Percentiles rank a stretch among this genome's conserved stretches.
phyloP scores from a whole-genome alignment of 2,113 vertebrate genomes.

The Ginglymostoma cirratum region DNA sequence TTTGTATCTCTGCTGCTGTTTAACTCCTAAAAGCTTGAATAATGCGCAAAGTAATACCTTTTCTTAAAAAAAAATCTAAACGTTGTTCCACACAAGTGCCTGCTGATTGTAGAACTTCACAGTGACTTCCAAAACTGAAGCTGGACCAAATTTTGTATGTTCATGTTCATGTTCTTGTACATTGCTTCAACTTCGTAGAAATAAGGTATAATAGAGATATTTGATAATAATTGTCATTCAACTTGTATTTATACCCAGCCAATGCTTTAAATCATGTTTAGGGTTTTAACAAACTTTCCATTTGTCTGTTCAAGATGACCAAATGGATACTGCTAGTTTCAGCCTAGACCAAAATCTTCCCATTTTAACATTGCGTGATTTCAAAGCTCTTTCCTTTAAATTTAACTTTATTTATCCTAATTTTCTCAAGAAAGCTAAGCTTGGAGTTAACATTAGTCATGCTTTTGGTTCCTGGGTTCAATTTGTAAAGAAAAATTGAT shows the following conservation, averaged over 20 bases:
- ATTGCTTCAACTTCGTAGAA: not conserved
- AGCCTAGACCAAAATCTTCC: not conserved
- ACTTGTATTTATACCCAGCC: not conserved
- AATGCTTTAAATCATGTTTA: not conserved
- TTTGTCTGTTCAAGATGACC: not conserved
- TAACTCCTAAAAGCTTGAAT: conserved; percentile 7
- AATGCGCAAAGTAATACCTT: not conserved
- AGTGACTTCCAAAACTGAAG: conserved; percentile 14
- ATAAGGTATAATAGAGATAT: not conserved
- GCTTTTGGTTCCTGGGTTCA: not conserved
- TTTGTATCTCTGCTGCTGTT: not conserved
- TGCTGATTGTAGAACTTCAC: not conserved
- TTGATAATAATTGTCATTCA: not conserved
- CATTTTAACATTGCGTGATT: not conserved
- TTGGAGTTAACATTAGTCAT: not conserved
- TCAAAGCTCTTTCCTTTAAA: not conserved
- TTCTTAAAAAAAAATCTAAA: not conserved
- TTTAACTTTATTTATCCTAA: not conserved
- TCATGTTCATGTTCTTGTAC: not conserved
- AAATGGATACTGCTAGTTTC: not conserved
- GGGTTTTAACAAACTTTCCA: not conserved
- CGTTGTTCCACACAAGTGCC: conserved; percentile 28
- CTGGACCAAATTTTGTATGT: conserved; percentile 28
- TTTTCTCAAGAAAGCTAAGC: not conserved
- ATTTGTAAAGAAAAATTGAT: not conserved